Percentiles rank a stretch among this genome's conserved stretches.
Conservation (phyloP, 2,888 invertebrate species). For the Bellardia bayeri region DNA sequence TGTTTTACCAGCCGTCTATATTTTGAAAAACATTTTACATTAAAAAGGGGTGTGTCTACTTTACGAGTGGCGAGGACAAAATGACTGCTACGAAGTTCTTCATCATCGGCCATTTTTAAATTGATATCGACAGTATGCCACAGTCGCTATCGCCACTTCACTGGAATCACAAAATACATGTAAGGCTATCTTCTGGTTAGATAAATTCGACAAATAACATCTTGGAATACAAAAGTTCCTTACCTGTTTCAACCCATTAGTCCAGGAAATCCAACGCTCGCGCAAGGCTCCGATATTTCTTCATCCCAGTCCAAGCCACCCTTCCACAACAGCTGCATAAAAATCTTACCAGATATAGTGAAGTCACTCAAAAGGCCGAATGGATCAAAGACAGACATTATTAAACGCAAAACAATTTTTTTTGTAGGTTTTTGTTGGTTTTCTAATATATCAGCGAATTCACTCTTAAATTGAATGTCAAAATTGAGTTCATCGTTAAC, state of each 20-base stretch:
- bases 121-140: conserved; percentile 32
- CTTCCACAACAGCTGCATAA: conserved; percentile 34
- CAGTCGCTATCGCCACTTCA: conserved; percentile 34
- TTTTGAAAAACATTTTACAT: background rate
- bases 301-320: conserved; percentile 18
- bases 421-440: conserved; percentile 4
- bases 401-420: conserved; percentile 3
- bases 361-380: conserved; percentile 23
- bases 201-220: conserved; percentile 34
- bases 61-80: background rate
- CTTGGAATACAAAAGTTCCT: conserved; percentile 17
- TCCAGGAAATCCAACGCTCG: conserved; percentile 6
- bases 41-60: background rate
- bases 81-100: background rate
- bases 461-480: conserved; percentile 48
- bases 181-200: background rate
- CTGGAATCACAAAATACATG: conserved; percentile 50
- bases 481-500: conserved; percentile 70
- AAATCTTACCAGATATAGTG: background rate
- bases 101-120: too few relatives aligned
- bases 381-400: conserved; percentile 26
- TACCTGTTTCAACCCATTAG: background rate
- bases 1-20: background rate
- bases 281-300: background rate
- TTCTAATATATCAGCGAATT: background rate